Evolutionary conservation across 2,113 vertebrate genomes (phyloP).

Genomic region (Synodontis membranacea): DNA sequence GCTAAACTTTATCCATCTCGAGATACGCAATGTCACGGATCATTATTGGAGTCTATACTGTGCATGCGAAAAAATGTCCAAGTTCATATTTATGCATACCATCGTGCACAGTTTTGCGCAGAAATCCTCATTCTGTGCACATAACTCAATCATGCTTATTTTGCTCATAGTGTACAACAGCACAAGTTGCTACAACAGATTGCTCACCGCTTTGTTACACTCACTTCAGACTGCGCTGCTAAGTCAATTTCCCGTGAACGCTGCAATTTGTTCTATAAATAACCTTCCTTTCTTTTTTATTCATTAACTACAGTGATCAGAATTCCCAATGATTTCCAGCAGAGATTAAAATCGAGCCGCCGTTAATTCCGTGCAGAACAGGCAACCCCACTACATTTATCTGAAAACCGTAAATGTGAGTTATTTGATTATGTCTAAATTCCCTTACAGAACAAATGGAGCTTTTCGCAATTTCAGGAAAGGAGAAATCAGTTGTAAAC

Average conservation of each 20-base stretch:
- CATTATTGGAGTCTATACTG: neutral
- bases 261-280: neutral
- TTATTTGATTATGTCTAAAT: slow-evolving; percentile 8
- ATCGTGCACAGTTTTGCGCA: neutral
- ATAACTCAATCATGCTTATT: neutral
- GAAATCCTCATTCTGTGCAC: neutral
- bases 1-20: neutral
- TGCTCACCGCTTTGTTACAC: neutral
- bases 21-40: neutral
- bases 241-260: neutral
- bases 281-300: too few relatives aligned
- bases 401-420: neutral
- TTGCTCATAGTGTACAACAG: neutral
- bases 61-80: neutral
- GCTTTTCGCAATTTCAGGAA: neutral
- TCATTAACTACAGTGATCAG: neutral
- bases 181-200: neutral
- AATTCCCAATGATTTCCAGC: neutral
- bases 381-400: neutral
- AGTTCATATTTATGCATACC: neutral
- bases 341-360: neutral
- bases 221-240: neutral
- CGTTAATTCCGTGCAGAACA: neutral
- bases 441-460: slow-evolving; percentile 10
- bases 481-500: neutral